These are phyloP conservation scores for Teleiodes luculella DNA, from an alignment of 2,888 invertebrate genomes.

Conservation along the genomic window DNA sequence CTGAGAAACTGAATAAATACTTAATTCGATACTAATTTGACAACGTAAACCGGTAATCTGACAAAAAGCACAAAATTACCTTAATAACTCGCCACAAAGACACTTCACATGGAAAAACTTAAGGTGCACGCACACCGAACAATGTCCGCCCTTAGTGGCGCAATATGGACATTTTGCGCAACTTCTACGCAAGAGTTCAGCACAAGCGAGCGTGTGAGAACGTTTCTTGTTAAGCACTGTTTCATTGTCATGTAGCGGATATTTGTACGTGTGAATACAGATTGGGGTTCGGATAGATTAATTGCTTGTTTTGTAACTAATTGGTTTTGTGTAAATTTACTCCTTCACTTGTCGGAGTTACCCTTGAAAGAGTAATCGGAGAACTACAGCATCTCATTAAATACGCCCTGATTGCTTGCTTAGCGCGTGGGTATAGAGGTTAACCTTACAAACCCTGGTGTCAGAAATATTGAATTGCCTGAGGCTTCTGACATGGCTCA, in stretches of 20 bases:
- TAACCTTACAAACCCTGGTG: too few species aligned
- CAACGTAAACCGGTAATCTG: conserved; percentile 6
- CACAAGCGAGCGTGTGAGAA: conserved; percentile 57
- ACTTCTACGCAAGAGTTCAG: conserved; percentile 34
- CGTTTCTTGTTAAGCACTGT: conserved; percentile 49
- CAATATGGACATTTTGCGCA: conserved; percentile 45
- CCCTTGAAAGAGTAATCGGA: not conserved
- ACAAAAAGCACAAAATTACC: conserved; percentile 21
- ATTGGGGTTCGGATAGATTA: conserved; percentile 47
- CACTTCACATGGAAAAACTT: conserved; percentile 19
- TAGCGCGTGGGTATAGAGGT: too few species aligned
- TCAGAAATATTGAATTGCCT: too few species aligned
- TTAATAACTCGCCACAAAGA: conserved; percentile 14
- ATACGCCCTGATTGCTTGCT: too few species aligned
- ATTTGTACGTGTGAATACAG: conserved; percentile 48
- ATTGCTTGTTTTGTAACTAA: conserved; percentile 33
- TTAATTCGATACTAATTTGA: conserved; percentile 3
- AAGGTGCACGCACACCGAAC: conserved; percentile 33
- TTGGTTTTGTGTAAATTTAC: conserved; percentile 17
- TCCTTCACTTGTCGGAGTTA: not conserved
- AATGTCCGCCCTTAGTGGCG: conserved; percentile 51
- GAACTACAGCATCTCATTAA: too few species aligned
- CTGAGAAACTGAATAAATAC: not conserved
- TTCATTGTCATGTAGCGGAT: conserved; percentile 63
- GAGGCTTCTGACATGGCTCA: too few species aligned